Conservation (phyloP, 2,113 vertebrate species). For the Myotis yumanensis region DNA sequence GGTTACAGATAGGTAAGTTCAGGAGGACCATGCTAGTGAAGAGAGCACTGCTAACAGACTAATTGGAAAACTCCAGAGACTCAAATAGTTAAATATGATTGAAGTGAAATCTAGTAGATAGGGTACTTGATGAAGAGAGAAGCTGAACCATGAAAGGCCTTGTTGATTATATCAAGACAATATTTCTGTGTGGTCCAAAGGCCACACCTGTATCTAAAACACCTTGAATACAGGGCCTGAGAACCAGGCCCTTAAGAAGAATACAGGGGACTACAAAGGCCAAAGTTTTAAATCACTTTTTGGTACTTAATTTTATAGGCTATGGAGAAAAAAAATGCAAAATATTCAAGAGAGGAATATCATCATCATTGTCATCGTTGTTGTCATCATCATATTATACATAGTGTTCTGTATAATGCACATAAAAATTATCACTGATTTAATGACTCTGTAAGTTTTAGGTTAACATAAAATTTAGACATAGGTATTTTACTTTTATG, state of each 20-base stretch:
- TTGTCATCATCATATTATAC: background rate
- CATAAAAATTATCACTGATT: background rate
- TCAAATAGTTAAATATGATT: background rate
- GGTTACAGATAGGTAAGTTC: background rate
- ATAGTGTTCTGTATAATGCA: background rate
- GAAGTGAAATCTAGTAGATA: background rate
- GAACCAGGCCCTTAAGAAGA: background rate
- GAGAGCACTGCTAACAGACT: background rate
- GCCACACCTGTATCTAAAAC: background rate
- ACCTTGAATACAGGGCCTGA: background rate
- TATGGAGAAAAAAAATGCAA: background rate
- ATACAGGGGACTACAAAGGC: background rate
- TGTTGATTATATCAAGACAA: background rate
- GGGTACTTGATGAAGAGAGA: background rate
- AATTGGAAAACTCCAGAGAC: background rate
- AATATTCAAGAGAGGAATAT: background rate
- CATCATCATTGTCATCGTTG: fast-evolving
- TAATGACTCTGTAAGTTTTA: background rate
- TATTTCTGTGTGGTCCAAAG: background rate
- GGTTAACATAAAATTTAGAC: background rate
- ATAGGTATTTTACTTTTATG: background rate
- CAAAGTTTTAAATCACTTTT: background rate
- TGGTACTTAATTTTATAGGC: background rate
- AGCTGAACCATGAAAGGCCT: background rate
- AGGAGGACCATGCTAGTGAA: background rate